Conservation (phyloP, 2,797 vertebrate species). For the Leptoclinus maculatus region DNA sequence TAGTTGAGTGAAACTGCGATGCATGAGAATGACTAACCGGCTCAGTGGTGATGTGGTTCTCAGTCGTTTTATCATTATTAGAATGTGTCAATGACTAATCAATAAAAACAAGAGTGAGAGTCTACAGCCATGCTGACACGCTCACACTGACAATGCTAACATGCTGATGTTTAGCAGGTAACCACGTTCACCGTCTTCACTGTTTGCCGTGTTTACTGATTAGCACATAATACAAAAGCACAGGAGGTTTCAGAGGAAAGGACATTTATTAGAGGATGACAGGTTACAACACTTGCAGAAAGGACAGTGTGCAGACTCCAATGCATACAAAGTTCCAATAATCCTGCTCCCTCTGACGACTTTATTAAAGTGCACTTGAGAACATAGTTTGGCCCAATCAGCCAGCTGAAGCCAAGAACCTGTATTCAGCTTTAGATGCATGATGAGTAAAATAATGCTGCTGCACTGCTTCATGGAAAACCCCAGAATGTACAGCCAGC, state of each 20-base stretch:
- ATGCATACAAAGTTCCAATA: conserved; percentile 58
- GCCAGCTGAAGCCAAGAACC: conserved; percentile 40
- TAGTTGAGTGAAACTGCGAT: conserved; percentile 49
- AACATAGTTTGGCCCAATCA: conserved; percentile 52
- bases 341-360: conserved; percentile 48
- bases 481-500: conserved; percentile 22
- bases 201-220: background rate
- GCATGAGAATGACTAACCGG: conserved; percentile 34
- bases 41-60: conserved; percentile 35
- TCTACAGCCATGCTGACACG: background rate
- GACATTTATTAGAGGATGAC: conserved; percentile 70
- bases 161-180: background rate
- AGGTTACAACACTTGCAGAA: conserved; percentile 59
- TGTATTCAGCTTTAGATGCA: conserved; percentile 47
- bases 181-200: background rate
- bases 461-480: conserved; percentile 45
- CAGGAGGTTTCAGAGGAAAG: conserved; percentile 34
- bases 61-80: conserved; percentile 43
- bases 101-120: conserved; percentile 22
- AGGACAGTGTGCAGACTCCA: conserved; percentile 54
- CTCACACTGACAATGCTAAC: background rate
- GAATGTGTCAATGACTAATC: conserved; percentile 27
- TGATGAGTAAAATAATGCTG: conserved; percentile 54
- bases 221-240: background rate
- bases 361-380: conserved; percentile 61